Evolutionary conservation across 2,113 vertebrate genomes (phyloP), one percentile per base, ranked within the genome.

Genomic region (Spheniscus mendiculus): DNA sequence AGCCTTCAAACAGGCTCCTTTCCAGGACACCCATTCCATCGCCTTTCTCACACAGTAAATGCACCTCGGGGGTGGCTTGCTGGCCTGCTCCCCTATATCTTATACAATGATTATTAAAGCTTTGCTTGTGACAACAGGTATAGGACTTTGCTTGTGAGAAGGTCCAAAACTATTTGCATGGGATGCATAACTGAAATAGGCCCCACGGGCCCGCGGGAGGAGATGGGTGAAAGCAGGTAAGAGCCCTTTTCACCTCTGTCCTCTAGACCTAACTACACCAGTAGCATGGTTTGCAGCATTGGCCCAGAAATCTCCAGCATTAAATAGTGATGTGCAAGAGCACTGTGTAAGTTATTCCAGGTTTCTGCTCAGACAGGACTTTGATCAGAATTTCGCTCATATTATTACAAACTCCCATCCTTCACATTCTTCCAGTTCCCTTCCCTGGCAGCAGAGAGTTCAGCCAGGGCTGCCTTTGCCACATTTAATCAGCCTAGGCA

Each of bases 351-450:
- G 22, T 88, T 77, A 85, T n/a, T 77, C n/a, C 38, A 73, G 15
- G 30, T 45, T 90, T 95, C 56, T 52, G 18, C 86, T 84, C 80
- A 82, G 59, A 52, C 40, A 83, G 30, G 65, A 23, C 26, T 81
- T 87, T 71, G 69, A 95, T 90, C 90, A 93, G 52, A 56, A 61
- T 87, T 95, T 72, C 12, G 18, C 65, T 92, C 27, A 15, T 92
- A 55, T 78, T 92, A 40, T 83, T 76, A 52, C 34, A 53, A 82
- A 42, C 36, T 69, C 30, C 19, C 65, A 91, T 89, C 49, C 70
- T 90, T 94, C 79, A 78, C 56, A 25, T 80, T 30, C 56, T 70
- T 73, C 38, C 45, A 69, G 61, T 78, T 76, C 78, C 34, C 12
- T 76, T 89, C 80, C 34, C 27, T 55, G 63, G 19, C 50, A 84